A percentile compares a stretch with the other conserved stretches of the same genome.
phyloP scores from a whole-genome alignment of 2,113 vertebrate genomes.

The Setophaga coronata region DNA sequence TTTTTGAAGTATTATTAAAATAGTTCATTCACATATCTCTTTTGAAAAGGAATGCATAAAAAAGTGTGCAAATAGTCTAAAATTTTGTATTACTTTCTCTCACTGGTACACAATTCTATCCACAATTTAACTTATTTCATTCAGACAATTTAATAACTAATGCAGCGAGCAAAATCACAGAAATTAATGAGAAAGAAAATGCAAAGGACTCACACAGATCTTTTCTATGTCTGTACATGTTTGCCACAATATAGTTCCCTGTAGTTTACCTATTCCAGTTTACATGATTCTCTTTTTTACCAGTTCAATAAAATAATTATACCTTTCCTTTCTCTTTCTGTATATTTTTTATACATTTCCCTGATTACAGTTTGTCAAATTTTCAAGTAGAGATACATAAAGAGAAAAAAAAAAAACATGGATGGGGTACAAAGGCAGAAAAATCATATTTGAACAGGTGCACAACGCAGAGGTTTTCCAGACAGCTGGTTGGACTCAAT shows the following conservation, averaged over 20 bases:
- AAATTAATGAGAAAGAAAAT: neutral
- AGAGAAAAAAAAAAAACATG: neutral
- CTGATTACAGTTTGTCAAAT: neutral
- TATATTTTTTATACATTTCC: neutral
- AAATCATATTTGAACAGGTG: conserved; percentile 59
- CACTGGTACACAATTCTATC: neutral
- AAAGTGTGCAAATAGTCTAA: neutral
- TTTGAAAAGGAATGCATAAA: neutral
- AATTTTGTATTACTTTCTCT: neutral
- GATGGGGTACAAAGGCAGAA: neutral
- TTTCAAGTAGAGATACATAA: neutral
- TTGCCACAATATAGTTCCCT: neutral
- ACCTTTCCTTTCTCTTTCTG: neutral
- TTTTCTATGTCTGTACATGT: neutral
- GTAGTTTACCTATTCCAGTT: neutral
- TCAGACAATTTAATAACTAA: neutral
- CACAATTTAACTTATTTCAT: neutral
- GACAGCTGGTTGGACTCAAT: conserved; percentile 47
- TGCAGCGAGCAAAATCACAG: neutral
- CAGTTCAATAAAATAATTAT: neutral
- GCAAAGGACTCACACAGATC: neutral
- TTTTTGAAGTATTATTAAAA: neutral
- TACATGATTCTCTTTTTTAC: neutral
- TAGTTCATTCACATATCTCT: neutral
- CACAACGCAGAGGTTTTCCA: conserved; percentile 43